Base-by-base conservation (phyloP, 2,113 vertebrate species). In the Sinosuthora webbiana region DNA sequence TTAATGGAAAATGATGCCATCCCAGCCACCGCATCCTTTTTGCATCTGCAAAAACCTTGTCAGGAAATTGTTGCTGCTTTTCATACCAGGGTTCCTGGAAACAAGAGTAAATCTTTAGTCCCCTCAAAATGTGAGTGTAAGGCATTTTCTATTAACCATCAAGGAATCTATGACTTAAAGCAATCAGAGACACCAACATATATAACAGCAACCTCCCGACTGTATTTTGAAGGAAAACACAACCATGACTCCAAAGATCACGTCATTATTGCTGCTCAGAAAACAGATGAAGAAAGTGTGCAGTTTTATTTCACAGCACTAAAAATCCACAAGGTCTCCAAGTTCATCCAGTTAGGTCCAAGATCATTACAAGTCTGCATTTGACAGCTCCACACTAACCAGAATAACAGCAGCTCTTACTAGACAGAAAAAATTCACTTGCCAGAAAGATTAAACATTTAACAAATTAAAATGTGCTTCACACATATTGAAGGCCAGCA, bases 231-330 rank as follows among this genome's bases (percentile, higher is more conserved):
- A 90, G 57, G 19, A 83, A 82, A 80, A 65, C 31, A 80, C 24
- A 83, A 62, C 23, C 73, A 12, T 2, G 35, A 74, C 24, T 56
- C 23, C 23, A 30, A 45, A 63, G 71, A 69, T 41, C 0, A 0
- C 11, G 13, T 60, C 49, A 49, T 62, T 50, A 63, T 21, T 65
- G 45, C 56, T 47, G 45, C 45, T 79, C 24, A n/a, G 12, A 42
- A 71, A 60, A 63, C 31, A 47, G 78, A 74, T 25, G 39, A 77
- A 45, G 28, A 33, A 82, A 83, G 35, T 19, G 42, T 81, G 60
- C 71, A 92, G 64, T 35, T 96, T 97, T 89, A 94, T 94, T 96
- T 81, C 89, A 80, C 50, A 94, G 67, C 79, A 75, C 52, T 78
- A 56, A 65, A 86, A 89, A 68, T 52, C 47, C 52, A 81, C 52